Evolutionary conservation across 2,113 vertebrate genomes (phyloP).

Genomic region (Passer montanus): DNA sequence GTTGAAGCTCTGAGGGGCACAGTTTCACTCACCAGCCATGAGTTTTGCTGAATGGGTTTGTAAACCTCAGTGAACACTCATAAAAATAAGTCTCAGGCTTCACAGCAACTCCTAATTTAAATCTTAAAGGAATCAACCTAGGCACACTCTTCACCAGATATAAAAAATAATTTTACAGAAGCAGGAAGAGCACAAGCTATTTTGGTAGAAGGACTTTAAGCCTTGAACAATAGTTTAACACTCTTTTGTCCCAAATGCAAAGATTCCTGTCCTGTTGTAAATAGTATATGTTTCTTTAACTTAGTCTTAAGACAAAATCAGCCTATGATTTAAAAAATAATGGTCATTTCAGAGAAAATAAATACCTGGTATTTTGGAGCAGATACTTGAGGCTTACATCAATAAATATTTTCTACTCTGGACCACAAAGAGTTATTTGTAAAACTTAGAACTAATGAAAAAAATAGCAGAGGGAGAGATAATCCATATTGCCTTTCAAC

Average conservation of each 20-base stretch:
- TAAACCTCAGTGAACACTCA: slow-evolving; percentile 19
- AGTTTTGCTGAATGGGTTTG: slow-evolving; percentile 42
- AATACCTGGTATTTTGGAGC: neutral
- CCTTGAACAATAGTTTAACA: neutral
- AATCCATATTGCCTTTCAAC: neutral
- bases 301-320: neutral
- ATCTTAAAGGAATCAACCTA: neutral
- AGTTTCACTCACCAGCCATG: slow-evolving; percentile 23
- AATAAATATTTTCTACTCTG: neutral
- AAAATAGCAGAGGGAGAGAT: neutral
- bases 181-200: neutral
- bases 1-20: slow-evolving; percentile 42
- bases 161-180: neutral
- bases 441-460: neutral
- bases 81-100: slow-evolving; percentile 45
- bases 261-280: neutral
- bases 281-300: neutral
- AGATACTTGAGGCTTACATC: neutral
- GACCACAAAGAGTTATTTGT: neutral
- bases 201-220: neutral
- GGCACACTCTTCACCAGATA: neutral
- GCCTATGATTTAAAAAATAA: neutral
- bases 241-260: neutral
- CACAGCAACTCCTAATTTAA: neutral
- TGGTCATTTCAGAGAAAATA: neutral